These are phyloP conservation scores for Psittacus erithacus DNA, from an alignment of 2,113 vertebrate genomes.

Conservation along the genomic window DNA sequence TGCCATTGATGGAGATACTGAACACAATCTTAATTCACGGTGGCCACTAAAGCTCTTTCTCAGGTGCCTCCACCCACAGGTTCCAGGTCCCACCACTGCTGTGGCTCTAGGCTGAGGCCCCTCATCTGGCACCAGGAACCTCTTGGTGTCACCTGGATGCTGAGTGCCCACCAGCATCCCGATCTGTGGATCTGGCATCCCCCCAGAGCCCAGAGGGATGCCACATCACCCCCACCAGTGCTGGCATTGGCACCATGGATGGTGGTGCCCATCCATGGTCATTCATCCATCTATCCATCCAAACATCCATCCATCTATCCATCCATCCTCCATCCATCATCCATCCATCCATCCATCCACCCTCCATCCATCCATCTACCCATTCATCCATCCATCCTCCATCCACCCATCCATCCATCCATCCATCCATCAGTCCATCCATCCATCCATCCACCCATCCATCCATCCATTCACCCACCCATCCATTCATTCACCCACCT, in stretches of 20 bases:
- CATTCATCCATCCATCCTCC: too few species aligned
- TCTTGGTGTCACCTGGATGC: not conserved
- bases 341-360: too few species aligned
- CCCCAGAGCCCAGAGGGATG: not conserved
- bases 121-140: not conserved
- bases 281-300: too few species aligned
- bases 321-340: too few species aligned
- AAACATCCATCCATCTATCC: too few species aligned
- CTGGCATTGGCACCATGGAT: too few species aligned
- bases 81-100: not conserved
- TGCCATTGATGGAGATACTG: rapidly evolving
- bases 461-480: too few species aligned
- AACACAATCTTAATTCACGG: not conserved
- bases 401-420: not conserved
- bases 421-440: too few species aligned
- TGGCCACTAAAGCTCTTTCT: rapidly evolving
- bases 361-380: too few species aligned
- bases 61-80: not conserved
- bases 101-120: not conserved
- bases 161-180: not conserved
- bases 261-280: not conserved
- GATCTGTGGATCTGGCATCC: rapidly evolving
- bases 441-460: too few species aligned
- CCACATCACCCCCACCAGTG: not conserved
- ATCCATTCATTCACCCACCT: too few species aligned